These are phyloP conservation scores for Bothrops alternatus DNA, from an alignment of 2,797 vertebrate species.

Conservation along the genomic window DNA sequence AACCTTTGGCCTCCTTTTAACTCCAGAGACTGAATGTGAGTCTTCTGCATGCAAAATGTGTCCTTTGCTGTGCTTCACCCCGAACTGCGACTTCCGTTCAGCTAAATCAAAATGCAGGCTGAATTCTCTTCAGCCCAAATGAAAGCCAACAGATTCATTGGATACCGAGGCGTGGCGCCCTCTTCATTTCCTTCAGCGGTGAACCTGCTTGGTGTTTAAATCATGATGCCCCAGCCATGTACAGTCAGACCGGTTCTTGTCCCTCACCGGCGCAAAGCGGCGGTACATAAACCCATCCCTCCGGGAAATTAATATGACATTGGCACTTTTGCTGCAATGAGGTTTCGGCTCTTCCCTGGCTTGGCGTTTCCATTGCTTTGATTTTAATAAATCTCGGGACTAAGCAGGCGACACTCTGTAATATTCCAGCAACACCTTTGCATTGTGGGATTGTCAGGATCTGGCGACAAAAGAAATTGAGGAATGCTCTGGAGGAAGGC, in stretches of 20 bases:
- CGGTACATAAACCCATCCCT: not conserved
- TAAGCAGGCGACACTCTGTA: conserved; percentile 15
- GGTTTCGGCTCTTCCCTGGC: not conserved
- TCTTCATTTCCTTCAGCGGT: not conserved
- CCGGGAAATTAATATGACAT: conserved; percentile 24
- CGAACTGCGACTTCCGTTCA: not conserved
- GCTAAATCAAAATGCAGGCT: not conserved
- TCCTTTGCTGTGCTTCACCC: not conserved
- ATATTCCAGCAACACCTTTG: conserved; percentile 33
- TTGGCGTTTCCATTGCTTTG: conserved; percentile 35
- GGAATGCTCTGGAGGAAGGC: conserved; percentile 26
- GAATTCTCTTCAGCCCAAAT: not conserved
- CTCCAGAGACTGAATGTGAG: not conserved
- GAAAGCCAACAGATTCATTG: not conserved
- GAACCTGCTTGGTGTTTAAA: conserved; percentile 37
- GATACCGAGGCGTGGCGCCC: too few species aligned
- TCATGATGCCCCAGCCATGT: not conserved
- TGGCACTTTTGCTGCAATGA: not conserved
- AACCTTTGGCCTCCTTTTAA: not conserved
- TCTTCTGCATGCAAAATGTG: not conserved
- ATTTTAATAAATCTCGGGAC: conserved; percentile 36
- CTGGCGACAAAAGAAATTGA: conserved; percentile 50
- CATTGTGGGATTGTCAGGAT: conserved; percentile 40
- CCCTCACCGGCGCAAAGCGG: conserved; percentile 21
- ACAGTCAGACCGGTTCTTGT: conserved; percentile 32